phyloP scores from a whole-genome alignment of 2,797 vertebrate genomes.

The Spatula clypeata region DNA sequence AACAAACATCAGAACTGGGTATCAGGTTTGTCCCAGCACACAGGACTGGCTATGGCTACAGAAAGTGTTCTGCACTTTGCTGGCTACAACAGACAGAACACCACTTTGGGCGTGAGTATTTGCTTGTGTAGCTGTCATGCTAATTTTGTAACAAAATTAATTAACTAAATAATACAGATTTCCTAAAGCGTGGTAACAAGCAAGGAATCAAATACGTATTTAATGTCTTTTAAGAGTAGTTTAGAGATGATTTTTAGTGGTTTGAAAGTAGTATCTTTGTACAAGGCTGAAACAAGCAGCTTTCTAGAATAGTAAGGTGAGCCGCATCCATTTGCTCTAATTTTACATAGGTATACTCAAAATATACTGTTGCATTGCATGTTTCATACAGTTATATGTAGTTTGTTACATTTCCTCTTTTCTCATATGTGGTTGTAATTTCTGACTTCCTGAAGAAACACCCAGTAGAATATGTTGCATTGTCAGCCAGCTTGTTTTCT shows the following conservation, averaged over 20 bases:
- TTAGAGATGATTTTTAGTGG: background rate
- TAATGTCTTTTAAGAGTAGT: background rate
- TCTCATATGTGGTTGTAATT: background rate
- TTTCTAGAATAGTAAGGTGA: background rate
- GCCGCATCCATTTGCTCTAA: background rate
- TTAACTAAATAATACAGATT: background rate
- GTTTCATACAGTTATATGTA: background rate
- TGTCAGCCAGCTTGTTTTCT: background rate
- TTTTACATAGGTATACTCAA: background rate
- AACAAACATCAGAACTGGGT: conserved; percentile 98
- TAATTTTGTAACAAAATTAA: background rate
- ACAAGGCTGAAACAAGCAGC: background rate
- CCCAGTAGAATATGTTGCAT: background rate
- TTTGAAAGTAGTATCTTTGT: background rate
- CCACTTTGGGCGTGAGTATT: conserved; percentile 91
- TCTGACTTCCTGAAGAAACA: background rate
- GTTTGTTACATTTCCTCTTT: background rate
- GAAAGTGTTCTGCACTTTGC: conserved; percentile 96
- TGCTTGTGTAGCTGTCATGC: background rate
- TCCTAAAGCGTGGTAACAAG: background rate
- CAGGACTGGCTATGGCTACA: conserved; percentile 95
- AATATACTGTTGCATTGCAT: background rate
- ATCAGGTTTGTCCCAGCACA: conserved; percentile 95
- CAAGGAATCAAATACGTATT: background rate
- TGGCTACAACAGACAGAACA: conserved; percentile 95